Evolutionary conservation across 2,113 vertebrate species (phyloP).

Genomic region (Ardeotis arabs): DNA sequence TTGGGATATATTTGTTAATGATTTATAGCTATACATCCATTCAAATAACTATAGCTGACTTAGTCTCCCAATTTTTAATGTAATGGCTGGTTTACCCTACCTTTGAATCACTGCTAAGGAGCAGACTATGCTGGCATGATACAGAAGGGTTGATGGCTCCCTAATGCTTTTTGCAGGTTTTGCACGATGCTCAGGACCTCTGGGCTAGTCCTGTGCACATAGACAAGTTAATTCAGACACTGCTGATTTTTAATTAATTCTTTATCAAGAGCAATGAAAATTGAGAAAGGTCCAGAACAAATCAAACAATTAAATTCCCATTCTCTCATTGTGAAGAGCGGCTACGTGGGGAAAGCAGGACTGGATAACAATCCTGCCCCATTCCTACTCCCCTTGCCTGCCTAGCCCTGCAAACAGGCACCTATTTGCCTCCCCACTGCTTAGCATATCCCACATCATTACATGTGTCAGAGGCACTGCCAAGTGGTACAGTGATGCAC

Average conservation of each 20-base stretch:
- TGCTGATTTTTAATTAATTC: background rate
- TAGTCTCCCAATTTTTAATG: background rate
- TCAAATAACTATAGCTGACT: background rate
- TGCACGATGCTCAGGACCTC: background rate
- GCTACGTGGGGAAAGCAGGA: fast-evolving
- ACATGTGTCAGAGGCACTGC: background rate
- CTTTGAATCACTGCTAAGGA: background rate
- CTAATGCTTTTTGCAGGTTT: fast-evolving
- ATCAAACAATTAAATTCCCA: background rate
- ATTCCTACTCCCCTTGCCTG: background rate
- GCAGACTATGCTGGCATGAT: fast-evolving
- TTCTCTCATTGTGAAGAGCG: background rate
- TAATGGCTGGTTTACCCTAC: background rate
- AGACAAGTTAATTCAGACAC: background rate
- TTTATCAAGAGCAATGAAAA: background rate
- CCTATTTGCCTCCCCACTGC: fast-evolving
- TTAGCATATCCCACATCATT: background rate
- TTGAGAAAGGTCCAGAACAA: background rate
- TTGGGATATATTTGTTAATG: background rate
- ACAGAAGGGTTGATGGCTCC: background rate
- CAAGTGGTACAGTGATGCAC: background rate
- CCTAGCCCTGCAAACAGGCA: background rate
- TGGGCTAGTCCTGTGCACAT: background rate
- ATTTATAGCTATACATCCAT: background rate
- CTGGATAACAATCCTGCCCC: background rate